These are phyloP conservation scores for Nixonia krombeini DNA, from an alignment of 1,140 invertebrate genomes.

Conservation along the genomic window DNA sequence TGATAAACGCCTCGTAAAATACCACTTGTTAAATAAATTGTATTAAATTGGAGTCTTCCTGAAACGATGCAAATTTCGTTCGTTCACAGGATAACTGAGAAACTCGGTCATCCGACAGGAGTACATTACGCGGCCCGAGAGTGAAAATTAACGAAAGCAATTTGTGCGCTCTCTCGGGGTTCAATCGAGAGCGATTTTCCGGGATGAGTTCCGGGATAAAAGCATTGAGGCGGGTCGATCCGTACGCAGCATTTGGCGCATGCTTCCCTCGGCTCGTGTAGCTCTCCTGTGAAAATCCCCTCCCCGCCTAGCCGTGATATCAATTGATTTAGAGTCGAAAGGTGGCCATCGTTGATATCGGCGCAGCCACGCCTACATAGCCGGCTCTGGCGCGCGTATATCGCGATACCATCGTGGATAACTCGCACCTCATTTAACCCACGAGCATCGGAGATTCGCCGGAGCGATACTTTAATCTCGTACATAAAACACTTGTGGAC, in stretches of 20 bases:
- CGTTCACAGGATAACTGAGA: no score
- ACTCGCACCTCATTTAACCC: conserved; percentile 51
- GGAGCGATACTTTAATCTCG: conserved; percentile 48
- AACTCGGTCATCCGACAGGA: no score
- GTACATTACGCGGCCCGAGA: not conserved
- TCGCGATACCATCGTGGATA: conserved; percentile 43
- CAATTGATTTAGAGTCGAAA: conserved; percentile 72
- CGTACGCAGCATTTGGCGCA: conserved; percentile 60
- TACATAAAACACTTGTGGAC: conserved; percentile 30
- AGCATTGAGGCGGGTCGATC: conserved; percentile 63
- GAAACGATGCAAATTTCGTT: no score
- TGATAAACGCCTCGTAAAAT: no score
- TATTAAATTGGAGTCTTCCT: no score
- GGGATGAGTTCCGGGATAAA: conserved; percentile 36
- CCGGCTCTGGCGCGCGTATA: conserved; percentile 27
- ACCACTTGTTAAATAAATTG: no score
- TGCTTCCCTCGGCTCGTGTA: conserved; percentile 54
- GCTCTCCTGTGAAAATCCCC: conserved; percentile 55
- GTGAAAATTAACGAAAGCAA: conserved; percentile 40
- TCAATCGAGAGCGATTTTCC: conserved; percentile 15
- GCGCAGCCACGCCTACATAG: conserved; percentile 65
- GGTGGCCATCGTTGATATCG: conserved; percentile 71
- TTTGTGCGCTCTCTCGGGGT: conserved; percentile 12
- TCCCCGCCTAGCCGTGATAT: conserved; percentile 61
- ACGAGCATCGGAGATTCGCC: conserved; percentile 43